Conservation (phyloP, 2,888 invertebrate genomes). For the Syritta pipiens region DNA sequence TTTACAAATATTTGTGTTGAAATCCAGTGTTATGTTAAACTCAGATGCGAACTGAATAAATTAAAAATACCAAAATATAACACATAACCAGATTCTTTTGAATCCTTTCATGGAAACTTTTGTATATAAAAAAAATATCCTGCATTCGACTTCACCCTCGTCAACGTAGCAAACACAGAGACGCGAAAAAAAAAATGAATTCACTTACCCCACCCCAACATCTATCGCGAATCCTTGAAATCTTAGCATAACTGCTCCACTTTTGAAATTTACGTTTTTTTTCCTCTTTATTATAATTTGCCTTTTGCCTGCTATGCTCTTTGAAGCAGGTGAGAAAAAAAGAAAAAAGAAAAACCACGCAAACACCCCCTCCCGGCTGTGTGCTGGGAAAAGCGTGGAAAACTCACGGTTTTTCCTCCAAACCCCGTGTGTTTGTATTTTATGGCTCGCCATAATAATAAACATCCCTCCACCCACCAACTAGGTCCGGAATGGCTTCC, state of each 20-base stretch:
- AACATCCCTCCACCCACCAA: conserved; percentile 3
- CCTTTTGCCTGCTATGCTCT: not conserved
- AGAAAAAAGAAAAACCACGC: conserved; percentile 6
- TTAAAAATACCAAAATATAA: too few relatives aligned
- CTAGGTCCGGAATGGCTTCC: not conserved
- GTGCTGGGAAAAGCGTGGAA: not conserved
- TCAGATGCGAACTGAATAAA: too few relatives aligned
- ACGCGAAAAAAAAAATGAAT: conserved; percentile 15
- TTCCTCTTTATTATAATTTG: conserved; percentile 25
- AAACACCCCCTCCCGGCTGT: conserved; percentile 1
- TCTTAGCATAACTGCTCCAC: conserved; percentile 18
- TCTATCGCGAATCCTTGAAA: conserved; percentile 31
- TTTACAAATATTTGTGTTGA: too few relatives aligned
- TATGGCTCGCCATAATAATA: conserved; percentile 30
- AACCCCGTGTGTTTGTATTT: conserved; percentile 5
- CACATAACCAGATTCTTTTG: too few relatives aligned
- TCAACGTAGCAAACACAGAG: not conserved
- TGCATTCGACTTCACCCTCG: too few relatives aligned
- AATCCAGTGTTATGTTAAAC: too few relatives aligned
- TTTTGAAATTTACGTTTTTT: conserved; percentile 32
- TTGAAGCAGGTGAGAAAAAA: conserved; percentile 20
- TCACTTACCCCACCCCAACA: conserved; percentile 19
- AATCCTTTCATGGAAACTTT: too few relatives aligned
- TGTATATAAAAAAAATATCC: too few relatives aligned
- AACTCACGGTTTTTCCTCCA: conserved; percentile 5